Evolutionary conservation across 2,888 invertebrate species (phyloP), one percentile per base, ranked within the genome.

Genomic region (Mimas tiliae): DNA sequence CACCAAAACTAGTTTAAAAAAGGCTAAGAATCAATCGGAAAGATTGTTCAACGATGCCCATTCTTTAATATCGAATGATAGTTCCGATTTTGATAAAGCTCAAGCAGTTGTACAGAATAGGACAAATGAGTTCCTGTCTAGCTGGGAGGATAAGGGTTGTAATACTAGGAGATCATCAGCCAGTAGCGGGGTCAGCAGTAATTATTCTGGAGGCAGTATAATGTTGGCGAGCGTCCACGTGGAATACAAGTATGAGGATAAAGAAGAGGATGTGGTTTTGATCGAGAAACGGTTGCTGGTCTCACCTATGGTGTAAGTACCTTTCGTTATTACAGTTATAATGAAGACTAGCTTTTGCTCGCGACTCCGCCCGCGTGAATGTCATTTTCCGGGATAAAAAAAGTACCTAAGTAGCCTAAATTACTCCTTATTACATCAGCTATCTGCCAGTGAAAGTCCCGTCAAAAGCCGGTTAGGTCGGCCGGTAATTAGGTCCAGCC

Each of bases 181-280:
- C 0, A 93, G 92, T 62, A 93, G 93, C 66, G 93, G 93, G 52
- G 91, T 93, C 0, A 92, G 92, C 69, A 91, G 91, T 66, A 87
- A 85, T 67, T 88, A 84, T 55, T 90, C 90, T 0, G 85, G 87
- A 0, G 90, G 93, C 0, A 88, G 85, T 68, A 90, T 93, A 6
- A 91, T 95, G 53, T 87, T 95, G 65, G 93, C 95, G 0, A 95
- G 93, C 72, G 93, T 96, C 62, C 94, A 96, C 1, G 97, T 97
- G 77, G 95, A 97, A 69, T 97, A 97, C 77, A 96, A 95, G 64
- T 97, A 97, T 79, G 95, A 95, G 34, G 97, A 97, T 80, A 90
- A 93, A 66, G 95, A 96, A 62, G 95, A 96, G 74, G 95, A 96
- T 62, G 93, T 97, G 0, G 94, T 95, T 6, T 94, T 97, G 55